A percentile compares a stretch with the other conserved stretches of the same genome.
Conservation (phyloP, 1,140 invertebrate genomes). For the Neodiprion fabricii region DNA sequence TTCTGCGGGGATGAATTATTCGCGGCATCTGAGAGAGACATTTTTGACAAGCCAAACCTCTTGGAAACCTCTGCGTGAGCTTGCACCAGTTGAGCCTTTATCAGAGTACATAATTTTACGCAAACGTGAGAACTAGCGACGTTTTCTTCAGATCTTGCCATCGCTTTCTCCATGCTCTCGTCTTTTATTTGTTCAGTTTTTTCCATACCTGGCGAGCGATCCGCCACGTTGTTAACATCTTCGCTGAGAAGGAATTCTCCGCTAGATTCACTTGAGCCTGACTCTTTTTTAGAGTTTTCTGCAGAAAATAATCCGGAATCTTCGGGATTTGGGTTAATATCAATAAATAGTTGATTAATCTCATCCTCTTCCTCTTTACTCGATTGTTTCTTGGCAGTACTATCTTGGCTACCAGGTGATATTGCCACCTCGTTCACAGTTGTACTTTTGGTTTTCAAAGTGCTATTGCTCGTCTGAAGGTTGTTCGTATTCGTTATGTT, state of each 20-base stretch:
- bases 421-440: slow-evolving; percentile 32
- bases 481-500: slow-evolving; percentile 23
- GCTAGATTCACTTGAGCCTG: slow-evolving; percentile 57
- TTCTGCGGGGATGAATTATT: slow-evolving; percentile 45
- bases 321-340: slow-evolving; percentile 52
- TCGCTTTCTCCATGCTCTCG: slow-evolving; percentile 21
- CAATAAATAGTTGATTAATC: slow-evolving; percentile 46
- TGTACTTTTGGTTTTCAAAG: slow-evolving; percentile 30
- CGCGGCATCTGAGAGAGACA: slow-evolving; percentile 57
- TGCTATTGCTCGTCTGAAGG: slow-evolving; percentile 25
- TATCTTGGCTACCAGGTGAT: slow-evolving; percentile 21
- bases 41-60: slow-evolving; percentile 60
- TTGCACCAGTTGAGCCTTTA: slow-evolving; percentile 76
- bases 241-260: slow-evolving; percentile 58
- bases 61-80: slow-evolving; percentile 71
- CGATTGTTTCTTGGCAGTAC: slow-evolving; percentile 19
- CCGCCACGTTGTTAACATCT: slow-evolving; percentile 48
- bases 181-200: slow-evolving; percentile 26
- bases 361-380: slow-evolving; percentile 30
- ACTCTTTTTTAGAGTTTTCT: slow-evolving; percentile 59
- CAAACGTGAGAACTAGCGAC: slow-evolving; percentile 65
- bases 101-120: slow-evolving; percentile 75
- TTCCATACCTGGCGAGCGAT: slow-evolving; percentile 29
- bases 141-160: neutral
- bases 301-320: slow-evolving; percentile 57